A percentile compares a stretch with the other conserved stretches of the same genome.
Evolutionary conservation across 2,797 vertebrate species (phyloP).

Genomic region (Danio jaintianensis): DNA sequence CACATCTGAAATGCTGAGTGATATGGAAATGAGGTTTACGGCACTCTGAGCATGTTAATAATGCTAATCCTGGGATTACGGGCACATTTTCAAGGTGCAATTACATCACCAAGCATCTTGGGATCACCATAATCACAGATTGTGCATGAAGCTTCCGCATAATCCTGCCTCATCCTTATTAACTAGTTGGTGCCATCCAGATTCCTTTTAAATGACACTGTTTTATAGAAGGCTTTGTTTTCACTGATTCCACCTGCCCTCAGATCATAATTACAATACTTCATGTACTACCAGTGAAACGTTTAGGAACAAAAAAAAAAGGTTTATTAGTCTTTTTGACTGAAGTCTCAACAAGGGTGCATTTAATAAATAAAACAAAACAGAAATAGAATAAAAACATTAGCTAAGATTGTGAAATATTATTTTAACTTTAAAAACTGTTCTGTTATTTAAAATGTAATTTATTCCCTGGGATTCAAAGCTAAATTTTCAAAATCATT

Average conservation of each 20-base stretch:
- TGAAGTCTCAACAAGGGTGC: too few relatives aligned
- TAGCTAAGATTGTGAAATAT: too few relatives aligned
- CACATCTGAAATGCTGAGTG: conserved; percentile 60
- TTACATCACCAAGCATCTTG: conserved; percentile 67
- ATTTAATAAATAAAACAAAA: too few relatives aligned
- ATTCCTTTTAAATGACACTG: conserved; percentile 34
- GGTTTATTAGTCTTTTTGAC: too few relatives aligned
- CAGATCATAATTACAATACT: not conserved
- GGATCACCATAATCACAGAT: conserved; percentile 70
- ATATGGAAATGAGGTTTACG: conserved; percentile 70
- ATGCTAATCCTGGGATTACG: conserved; percentile 73
- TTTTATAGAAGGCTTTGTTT: conserved; percentile 48
- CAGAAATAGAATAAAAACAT: too few relatives aligned
- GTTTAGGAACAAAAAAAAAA: too few relatives aligned
- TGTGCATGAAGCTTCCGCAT: conserved; percentile 59
- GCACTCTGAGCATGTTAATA: conserved; percentile 70
- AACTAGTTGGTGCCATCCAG: conserved; percentile 55
- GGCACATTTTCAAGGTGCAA: conserved; percentile 72
- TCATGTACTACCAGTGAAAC: too few relatives aligned
- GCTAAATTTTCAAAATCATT: too few relatives aligned
- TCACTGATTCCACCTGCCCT: not conserved
- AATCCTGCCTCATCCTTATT: conserved; percentile 68
- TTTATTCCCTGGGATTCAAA: too few relatives aligned
- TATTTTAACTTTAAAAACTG: too few relatives aligned
- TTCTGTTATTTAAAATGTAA: too few relatives aligned